Evolutionary conservation across 2,888 invertebrate species (phyloP).

Genomic region (Callimorpha dominula): DNA sequence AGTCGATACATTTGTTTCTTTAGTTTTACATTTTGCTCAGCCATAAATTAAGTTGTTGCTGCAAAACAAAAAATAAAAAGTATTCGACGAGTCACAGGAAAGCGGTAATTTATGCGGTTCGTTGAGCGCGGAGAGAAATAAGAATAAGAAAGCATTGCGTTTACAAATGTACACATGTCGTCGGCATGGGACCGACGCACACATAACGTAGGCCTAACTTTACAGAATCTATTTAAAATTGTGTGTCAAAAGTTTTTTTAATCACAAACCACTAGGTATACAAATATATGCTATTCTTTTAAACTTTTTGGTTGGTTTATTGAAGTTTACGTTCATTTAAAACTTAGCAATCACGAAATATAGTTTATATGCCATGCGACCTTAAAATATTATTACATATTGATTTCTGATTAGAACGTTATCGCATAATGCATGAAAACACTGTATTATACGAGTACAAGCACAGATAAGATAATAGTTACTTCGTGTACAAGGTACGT

Average conservation of each 20-base stretch:
- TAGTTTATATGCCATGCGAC: too few relatives aligned
- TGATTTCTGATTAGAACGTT: too few relatives aligned
- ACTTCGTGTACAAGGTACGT: too few relatives aligned
- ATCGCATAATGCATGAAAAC: too few relatives aligned
- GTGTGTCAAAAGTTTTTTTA: not conserved
- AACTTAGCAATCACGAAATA: too few relatives aligned
- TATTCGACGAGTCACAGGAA: constrained; percentile 67
- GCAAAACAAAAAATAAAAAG: constrained; percentile 63
- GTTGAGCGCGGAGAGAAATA: constrained; percentile 64
- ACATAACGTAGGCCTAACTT: constrained; percentile 28
- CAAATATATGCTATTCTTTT: too few relatives aligned
- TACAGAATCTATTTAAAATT: constrained; percentile 18
- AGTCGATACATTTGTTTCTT: constrained; percentile 54
- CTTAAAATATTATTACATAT: too few relatives aligned
- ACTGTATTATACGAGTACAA: too few relatives aligned
- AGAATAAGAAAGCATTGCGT: constrained; percentile 67
- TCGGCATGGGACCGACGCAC: constrained; percentile 19
- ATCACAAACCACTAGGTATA: not conserved
- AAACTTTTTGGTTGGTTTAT: too few relatives aligned
- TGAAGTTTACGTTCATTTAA: too few relatives aligned
- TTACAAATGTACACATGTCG: constrained; percentile 57
- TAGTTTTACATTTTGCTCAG: constrained; percentile 59
- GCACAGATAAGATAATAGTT: too few relatives aligned
- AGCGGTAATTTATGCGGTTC: constrained; percentile 75
- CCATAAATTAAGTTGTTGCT: constrained; percentile 70